These are phyloP conservation scores for Acipenser transmontanus DNA, from an alignment of 2,797 vertebrate species.

Conservation along the genomic window DNA sequence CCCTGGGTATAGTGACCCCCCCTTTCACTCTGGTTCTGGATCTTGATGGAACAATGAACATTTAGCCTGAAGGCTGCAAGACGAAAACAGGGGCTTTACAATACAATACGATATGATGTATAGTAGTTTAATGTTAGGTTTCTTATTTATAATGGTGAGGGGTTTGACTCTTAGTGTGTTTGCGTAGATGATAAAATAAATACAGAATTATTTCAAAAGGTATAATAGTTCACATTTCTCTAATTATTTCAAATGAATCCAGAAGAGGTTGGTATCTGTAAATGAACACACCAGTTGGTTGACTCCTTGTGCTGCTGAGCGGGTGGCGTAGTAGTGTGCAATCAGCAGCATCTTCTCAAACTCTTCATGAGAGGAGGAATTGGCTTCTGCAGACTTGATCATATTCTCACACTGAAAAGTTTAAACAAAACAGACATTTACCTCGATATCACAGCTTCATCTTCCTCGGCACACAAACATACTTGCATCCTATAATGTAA, in stretches of 20 bases:
- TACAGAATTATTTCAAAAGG: too few relatives aligned
- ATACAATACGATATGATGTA: too few relatives aligned
- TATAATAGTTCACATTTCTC: too few relatives aligned
- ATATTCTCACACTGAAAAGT: constrained; percentile 77
- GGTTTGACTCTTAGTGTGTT: too few relatives aligned
- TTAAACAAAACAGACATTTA: constrained; percentile 4
- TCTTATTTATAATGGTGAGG: too few relatives aligned
- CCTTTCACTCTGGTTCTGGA: too few relatives aligned
- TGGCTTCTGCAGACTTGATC: constrained; percentile 74
- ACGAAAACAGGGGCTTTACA: too few relatives aligned
- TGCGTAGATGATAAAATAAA: too few relatives aligned
- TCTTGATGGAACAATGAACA: not conserved
- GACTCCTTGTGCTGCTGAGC: constrained; percentile 71
- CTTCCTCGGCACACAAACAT: not conserved
- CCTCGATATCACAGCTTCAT: not conserved
- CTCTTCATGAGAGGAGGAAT: constrained; percentile 71
- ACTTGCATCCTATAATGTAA: too few relatives aligned
- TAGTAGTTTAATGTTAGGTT: too few relatives aligned
- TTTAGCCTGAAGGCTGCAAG: not conserved
- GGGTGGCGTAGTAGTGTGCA: constrained; percentile 77
- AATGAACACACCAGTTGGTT: constrained; percentile 74
- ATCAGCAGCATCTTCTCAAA: constrained; percentile 86
- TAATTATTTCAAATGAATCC: too few relatives aligned
- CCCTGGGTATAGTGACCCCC: too few relatives aligned
- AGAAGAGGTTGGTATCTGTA: not conserved